Percentiles rank a stretch among this genome's conserved stretches.
These are phyloP conservation scores for Upupa epops DNA, from an alignment of 2,113 vertebrate species.

Conservation along the genomic window DNA sequence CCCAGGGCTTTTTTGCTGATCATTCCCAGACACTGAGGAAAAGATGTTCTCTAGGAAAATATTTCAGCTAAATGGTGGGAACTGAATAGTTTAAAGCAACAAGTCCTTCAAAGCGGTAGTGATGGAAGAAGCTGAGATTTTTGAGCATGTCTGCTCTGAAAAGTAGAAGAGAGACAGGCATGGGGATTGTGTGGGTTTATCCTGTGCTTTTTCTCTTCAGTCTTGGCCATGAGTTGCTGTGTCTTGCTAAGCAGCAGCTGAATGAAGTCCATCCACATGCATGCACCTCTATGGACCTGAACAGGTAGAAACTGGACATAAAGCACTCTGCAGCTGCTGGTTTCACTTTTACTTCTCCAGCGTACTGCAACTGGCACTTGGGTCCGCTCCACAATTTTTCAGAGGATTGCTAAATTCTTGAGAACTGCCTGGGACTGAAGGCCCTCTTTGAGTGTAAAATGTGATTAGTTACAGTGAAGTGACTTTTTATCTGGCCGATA, in stretches of 20 bases:
- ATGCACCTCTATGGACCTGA: not conserved
- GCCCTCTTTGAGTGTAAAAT: conserved; percentile 1
- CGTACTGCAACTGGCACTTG: not conserved
- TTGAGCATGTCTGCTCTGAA: not conserved
- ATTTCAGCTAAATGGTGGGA: not conserved
- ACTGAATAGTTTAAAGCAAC: not conserved
- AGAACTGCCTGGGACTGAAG: not conserved
- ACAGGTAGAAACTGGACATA: not conserved
- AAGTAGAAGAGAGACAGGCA: not conserved
- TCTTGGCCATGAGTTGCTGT: rapidly evolving
- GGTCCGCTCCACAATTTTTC: not conserved
- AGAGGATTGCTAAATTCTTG: conserved; percentile 2
- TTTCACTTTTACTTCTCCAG: not conserved
- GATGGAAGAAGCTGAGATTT: not conserved
- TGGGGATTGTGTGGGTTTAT: not conserved
- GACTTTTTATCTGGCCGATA: conserved; percentile 30
- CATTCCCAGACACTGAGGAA: not conserved
- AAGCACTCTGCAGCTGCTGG: not conserved
- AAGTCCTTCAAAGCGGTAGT: not conserved
- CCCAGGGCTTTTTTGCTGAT: not conserved
- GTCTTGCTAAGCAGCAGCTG: not conserved
- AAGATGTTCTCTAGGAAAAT: not conserved
- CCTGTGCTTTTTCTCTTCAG: not conserved
- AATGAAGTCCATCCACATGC: not conserved
- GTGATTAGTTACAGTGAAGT: not conserved